These are phyloP conservation scores for Nowickia ferox DNA, from an alignment of 2,888 invertebrate species.

Conservation along the genomic window DNA sequence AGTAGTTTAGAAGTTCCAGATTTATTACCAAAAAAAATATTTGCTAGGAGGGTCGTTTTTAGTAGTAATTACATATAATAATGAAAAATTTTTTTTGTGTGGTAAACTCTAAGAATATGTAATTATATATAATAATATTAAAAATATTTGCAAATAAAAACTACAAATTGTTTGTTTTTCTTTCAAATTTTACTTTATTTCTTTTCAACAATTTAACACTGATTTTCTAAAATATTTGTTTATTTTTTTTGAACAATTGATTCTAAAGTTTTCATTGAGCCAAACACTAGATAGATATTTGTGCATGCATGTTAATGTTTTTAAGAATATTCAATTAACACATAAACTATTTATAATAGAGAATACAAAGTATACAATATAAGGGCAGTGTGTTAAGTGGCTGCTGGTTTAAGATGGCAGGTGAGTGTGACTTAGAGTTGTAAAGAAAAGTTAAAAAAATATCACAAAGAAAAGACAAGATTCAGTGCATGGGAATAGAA, in stretches of 20 bases:
- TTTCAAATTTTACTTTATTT: slow-evolving; percentile 46
- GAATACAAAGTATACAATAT: not conserved
- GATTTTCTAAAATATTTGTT: too few relatives aligned
- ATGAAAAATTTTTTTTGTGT: too few relatives aligned
- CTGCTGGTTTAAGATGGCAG: not conserved
- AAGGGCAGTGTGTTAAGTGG: slow-evolving; percentile 43
- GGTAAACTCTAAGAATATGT: too few relatives aligned
- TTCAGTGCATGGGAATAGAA: slow-evolving; percentile 4
- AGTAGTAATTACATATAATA: too few relatives aligned
- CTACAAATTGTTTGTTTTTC: not conserved
- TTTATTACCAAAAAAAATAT: too few relatives aligned
- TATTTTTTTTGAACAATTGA: not conserved
- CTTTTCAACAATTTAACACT: slow-evolving; percentile 47
- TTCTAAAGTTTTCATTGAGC: not conserved
- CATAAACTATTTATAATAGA: slow-evolving; percentile 9
- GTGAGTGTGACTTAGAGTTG: slow-evolving; percentile 67
- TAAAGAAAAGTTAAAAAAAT: slow-evolving; percentile 45
- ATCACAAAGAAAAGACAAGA: slow-evolving; percentile 65
- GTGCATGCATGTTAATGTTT: not conserved
- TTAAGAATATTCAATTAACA: not conserved
- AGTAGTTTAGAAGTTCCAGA: too few relatives aligned
- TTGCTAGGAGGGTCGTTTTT: too few relatives aligned
- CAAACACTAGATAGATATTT: slow-evolving; percentile 6
- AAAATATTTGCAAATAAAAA: not conserved
- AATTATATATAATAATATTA: too few relatives aligned